These are phyloP conservation scores for Yponomeuta evonymella DNA, from an alignment of 2,888 invertebrate genomes.

Conservation along the genomic window DNA sequence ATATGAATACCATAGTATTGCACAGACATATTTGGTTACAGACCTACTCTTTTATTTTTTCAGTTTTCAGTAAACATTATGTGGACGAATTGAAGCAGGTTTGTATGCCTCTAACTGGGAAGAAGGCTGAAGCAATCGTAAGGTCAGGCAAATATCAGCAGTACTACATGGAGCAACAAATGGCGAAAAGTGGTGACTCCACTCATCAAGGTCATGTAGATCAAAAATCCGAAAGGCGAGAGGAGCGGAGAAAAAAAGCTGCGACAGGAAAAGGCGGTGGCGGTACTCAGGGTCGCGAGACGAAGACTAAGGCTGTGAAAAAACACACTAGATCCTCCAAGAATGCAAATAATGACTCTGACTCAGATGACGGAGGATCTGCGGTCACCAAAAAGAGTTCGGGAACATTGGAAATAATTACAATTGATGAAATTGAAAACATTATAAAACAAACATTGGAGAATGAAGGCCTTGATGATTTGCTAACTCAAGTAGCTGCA, in stretches of 20 bases:
- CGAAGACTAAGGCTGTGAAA: constrained; percentile 95
- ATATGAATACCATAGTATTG: no score
- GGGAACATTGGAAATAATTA: constrained; percentile 78
- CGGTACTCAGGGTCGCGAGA: constrained; percentile 94
- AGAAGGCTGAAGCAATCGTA: constrained; percentile 81
- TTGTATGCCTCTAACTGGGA: constrained; percentile 80
- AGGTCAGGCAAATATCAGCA: constrained; percentile 86
- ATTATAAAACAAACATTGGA: constrained; percentile 78
- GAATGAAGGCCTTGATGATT: constrained; percentile 83
- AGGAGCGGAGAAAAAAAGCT: constrained; percentile 93
- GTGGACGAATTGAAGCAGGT: constrained; percentile 80
- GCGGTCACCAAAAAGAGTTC: constrained; percentile 55
- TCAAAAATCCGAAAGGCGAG: constrained; percentile 83
- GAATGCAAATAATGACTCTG: constrained; percentile 78
- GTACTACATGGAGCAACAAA: constrained; percentile 80
- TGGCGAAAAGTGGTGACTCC: constrained; percentile 61
- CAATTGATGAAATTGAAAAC: constrained; percentile 79
- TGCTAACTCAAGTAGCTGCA: constrained; percentile 81
- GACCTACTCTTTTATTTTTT: not conserved
- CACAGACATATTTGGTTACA: no score
- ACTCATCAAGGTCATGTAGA: constrained; percentile 56
- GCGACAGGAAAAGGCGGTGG: constrained; percentile 92
- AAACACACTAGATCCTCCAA: constrained; percentile 80
- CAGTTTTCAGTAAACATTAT: constrained; percentile 80
- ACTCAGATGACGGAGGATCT: constrained; percentile 78